Evolutionary conservation across 37 sponge, comb jelly and placozoan species (phyloP).

Genomic region (Geodia barretti): DNA sequence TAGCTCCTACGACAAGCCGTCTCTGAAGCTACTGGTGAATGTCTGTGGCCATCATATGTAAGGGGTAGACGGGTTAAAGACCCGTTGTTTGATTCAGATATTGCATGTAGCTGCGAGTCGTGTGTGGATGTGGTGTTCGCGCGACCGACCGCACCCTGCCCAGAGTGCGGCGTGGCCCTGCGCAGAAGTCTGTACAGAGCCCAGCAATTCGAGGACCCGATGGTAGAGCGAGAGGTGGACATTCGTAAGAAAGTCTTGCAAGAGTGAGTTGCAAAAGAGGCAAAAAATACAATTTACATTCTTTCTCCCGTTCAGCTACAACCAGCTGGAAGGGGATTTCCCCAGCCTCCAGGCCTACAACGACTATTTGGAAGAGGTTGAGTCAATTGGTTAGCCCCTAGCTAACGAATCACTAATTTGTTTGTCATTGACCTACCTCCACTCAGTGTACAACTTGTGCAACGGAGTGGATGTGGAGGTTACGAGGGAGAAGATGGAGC

Average conservation of each 20-base stretch:
- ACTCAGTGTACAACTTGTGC: slow-evolving; percentile 77
- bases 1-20: slow-evolving; percentile 90
- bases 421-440: neutral
- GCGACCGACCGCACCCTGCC: slow-evolving; percentile 93
- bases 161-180: slow-evolving; percentile 82
- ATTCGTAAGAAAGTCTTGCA: slow-evolving; percentile 92
- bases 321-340: slow-evolving; percentile 88
- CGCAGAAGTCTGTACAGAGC: slow-evolving; percentile 74
- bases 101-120: slow-evolving; percentile 73
- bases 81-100: neutral
- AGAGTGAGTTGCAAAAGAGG: slow-evolving; percentile 55
- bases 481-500: slow-evolving; percentile 61
- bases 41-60: slow-evolving; percentile 95
- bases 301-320: slow-evolving; percentile 58
- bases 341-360: slow-evolving; percentile 76
- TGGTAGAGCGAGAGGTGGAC: slow-evolving; percentile 93
- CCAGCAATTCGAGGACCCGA: slow-evolving; percentile 90
- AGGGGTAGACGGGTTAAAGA: too few species aligned
- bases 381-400: slow-evolving; percentile 69
- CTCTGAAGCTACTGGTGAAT: slow-evolving; percentile 91
- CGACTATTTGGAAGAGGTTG: slow-evolving; percentile 96
- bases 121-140: slow-evolving; percentile 92
- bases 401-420: neutral
- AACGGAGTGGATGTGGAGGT: slow-evolving; percentile 85
- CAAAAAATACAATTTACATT: slow-evolving; percentile 11